A percentile compares a stretch with the other conserved stretches of the same genome.
phyloP scores from a whole-genome alignment of 2,888 invertebrate species.

The Amblyjoppa fuscipennis region DNA sequence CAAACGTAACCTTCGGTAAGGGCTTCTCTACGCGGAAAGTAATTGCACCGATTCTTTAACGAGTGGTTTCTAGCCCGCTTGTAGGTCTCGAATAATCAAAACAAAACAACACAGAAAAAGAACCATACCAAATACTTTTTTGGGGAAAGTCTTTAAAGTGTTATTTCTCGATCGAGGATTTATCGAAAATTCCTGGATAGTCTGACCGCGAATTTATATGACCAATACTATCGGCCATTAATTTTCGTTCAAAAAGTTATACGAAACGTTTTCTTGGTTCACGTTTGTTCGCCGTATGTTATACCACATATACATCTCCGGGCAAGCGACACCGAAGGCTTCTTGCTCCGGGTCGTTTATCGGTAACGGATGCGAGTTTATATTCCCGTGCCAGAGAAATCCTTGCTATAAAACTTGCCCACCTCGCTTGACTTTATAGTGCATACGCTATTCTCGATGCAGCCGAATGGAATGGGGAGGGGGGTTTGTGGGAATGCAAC shows the following conservation, averaged over 20 bases:
- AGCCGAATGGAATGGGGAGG: slow-evolving; percentile 40
- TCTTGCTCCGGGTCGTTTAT: slow-evolving; percentile 46
- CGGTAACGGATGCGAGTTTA: slow-evolving; percentile 54
- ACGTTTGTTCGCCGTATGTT: neutral
- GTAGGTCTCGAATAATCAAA: slow-evolving; percentile 23
- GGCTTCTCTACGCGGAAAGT: slow-evolving; percentile 51
- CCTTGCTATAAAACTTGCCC: slow-evolving; percentile 55
- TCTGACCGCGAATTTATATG: neutral
- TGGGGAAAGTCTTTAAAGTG: neutral
- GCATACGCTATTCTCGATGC: slow-evolving; percentile 48
- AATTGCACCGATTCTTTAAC: slow-evolving; percentile 65
- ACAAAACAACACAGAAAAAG: neutral
- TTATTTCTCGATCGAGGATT: neutral
- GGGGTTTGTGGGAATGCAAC: slow-evolving; percentile 53
- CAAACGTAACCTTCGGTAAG: slow-evolving; percentile 45
- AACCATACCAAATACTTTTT: neutral
- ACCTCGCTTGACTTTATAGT: slow-evolving; percentile 45
- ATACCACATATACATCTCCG: neutral
- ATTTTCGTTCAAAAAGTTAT: slow-evolving; percentile 10
- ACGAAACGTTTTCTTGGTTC: slow-evolving; percentile 1
- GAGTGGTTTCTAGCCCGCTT: slow-evolving; percentile 17
- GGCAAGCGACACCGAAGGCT: slow-evolving; percentile 29
- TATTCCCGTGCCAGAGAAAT: slow-evolving; percentile 40
- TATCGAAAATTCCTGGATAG: neutral
- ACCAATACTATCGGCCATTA: slow-evolving; percentile 1